These are phyloP conservation scores for Myotis lucifugus DNA, from an alignment of 2,113 vertebrate species.

Conservation along the genomic window DNA sequence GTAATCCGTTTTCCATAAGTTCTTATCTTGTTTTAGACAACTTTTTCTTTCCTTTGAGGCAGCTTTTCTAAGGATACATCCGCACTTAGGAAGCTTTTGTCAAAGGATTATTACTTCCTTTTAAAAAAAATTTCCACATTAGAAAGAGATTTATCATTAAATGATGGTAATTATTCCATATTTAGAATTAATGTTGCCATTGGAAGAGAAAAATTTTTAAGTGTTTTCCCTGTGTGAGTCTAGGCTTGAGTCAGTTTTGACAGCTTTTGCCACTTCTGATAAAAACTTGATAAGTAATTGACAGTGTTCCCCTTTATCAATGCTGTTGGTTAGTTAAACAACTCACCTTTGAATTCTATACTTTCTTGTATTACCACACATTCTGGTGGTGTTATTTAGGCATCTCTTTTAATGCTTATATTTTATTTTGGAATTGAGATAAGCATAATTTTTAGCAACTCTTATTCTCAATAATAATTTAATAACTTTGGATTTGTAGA, in stretches of 20 bases:
- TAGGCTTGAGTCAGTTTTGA: neutral
- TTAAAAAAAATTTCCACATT: neutral
- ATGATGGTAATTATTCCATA: neutral
- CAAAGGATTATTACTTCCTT: neutral
- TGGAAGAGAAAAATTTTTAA: neutral
- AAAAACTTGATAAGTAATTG: neutral
- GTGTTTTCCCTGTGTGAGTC: neutral
- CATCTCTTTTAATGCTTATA: neutral
- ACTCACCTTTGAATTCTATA: neutral
- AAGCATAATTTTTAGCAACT: neutral
- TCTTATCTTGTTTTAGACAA: neutral
- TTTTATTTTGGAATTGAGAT: neutral
- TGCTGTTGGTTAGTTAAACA: neutral
- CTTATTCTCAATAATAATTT: neutral
- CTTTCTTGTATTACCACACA: neutral
- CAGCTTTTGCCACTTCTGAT: neutral
- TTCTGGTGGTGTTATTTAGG: neutral
- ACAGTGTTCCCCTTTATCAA: neutral
- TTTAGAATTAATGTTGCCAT: neutral
- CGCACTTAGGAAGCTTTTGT: neutral
- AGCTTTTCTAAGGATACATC: neutral
- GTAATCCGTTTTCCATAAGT: neutral
- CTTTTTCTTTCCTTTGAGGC: neutral
- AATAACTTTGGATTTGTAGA: neutral
- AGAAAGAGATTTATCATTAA: neutral